Conservation (phyloP, 2,888 invertebrate genomes). For the Drosophila paucipuncta region DNA sequence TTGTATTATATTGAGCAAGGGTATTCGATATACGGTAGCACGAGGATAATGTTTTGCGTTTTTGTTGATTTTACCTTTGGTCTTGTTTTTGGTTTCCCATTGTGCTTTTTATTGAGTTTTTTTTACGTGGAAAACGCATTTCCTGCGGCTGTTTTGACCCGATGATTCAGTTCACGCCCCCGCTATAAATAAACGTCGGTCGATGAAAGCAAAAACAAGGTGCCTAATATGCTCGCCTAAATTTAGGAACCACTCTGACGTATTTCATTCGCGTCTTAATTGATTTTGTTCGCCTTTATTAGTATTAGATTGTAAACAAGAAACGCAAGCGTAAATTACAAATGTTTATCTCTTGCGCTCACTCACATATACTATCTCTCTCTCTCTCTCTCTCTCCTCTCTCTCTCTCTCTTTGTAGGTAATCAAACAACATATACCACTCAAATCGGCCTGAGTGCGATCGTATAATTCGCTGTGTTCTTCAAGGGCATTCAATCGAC, state of each 20-base stretch:
- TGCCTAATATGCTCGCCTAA: constrained; percentile 48
- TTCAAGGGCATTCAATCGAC: constrained; percentile 23
- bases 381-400: constrained; percentile 19
- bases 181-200: constrained; percentile 39
- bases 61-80: constrained; percentile 42
- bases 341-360: constrained; percentile 49
- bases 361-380: not conserved
- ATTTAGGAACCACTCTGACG: constrained; percentile 70
- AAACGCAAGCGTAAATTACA: constrained; percentile 35
- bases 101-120: constrained; percentile 53
- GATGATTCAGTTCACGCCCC: constrained; percentile 62
- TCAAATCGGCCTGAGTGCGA: constrained; percentile 67
- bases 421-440: constrained; percentile 82
- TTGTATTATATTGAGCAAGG: not conserved
- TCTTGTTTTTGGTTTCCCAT: constrained; percentile 30
- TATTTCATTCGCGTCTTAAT: constrained; percentile 76
- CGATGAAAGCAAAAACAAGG: constrained; percentile 48
- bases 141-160: constrained; percentile 61
- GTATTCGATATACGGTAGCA: not conserved
- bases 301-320: constrained; percentile 76
- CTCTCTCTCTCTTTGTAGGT: constrained; percentile 64
- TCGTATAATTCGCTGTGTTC: constrained; percentile 13
- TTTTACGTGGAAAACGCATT: constrained; percentile 61
- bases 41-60: not conserved
- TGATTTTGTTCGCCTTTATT: constrained; percentile 68